These are phyloP conservation scores for Apocheima hispidaria DNA, from an alignment of 2,888 invertebrate species.

Conservation along the genomic window DNA sequence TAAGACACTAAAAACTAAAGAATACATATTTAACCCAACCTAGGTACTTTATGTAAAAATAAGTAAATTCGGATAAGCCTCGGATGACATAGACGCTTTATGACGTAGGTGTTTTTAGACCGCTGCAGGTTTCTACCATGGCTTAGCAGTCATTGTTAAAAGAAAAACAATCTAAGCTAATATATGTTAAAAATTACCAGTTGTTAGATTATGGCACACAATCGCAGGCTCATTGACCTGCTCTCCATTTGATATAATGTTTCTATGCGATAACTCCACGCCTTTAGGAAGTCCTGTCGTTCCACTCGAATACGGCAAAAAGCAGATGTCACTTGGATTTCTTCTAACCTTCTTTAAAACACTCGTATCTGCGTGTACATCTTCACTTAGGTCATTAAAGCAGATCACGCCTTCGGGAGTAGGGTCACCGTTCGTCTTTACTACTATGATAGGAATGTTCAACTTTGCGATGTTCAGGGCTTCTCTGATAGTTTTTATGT, in stretches of 20 bases:
- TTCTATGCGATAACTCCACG: slow-evolving; percentile 88
- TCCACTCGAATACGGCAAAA: slow-evolving; percentile 94
- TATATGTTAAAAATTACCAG: slow-evolving; percentile 59
- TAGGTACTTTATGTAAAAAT: no score
- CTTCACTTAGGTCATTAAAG: slow-evolving; percentile 87
- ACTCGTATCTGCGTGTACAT: slow-evolving; percentile 83
- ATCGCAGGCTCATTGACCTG: slow-evolving; percentile 70
- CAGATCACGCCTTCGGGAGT: slow-evolving; percentile 81
- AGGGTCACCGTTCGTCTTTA: slow-evolving; percentile 70
- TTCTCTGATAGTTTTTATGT: slow-evolving; percentile 75
- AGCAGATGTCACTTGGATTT: slow-evolving; percentile 85
- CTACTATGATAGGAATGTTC: slow-evolving; percentile 84
- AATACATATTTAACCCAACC: no score
- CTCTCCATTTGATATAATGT: slow-evolving; percentile 83
- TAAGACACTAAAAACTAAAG: no score
- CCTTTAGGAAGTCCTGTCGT: slow-evolving; percentile 95
- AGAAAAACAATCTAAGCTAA: no score
- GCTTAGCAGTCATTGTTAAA: no score
- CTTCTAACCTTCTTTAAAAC: slow-evolving; percentile 79
- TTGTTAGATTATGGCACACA: slow-evolving; percentile 66
- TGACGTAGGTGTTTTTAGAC: no score
- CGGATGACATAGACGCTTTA: no score
- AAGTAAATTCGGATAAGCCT: no score
- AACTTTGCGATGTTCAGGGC: slow-evolving; percentile 81
- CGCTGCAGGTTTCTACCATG: no score